A percentile compares a stretch with the other conserved stretches of the same genome.
Conservation (phyloP, 2,113 vertebrate genomes). For the Thinocorus orbignyianus region DNA sequence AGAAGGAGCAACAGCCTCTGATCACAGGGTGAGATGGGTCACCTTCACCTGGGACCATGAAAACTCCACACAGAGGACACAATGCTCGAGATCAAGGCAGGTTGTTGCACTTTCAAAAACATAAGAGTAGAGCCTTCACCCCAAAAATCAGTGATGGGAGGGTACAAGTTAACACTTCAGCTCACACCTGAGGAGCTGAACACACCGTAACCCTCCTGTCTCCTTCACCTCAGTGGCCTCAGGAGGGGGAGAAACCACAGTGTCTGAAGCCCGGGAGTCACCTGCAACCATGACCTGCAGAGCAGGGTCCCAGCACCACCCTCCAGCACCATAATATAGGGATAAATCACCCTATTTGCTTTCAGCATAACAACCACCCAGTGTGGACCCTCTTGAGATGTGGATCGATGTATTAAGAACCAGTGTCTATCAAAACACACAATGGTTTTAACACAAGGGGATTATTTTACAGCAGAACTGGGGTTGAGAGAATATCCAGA, state of each 20-base stretch:
- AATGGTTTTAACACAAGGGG: not conserved
- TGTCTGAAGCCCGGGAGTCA: not conserved
- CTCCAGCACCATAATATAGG: not conserved
- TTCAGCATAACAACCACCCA: not conserved
- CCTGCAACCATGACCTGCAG: too few relatives aligned
- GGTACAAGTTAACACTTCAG: not conserved
- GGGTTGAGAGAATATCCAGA: not conserved
- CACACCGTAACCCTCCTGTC: not conserved
- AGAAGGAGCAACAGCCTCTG: not conserved
- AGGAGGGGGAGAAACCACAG: not conserved
- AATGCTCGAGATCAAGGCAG: not conserved
- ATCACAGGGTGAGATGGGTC: not conserved
- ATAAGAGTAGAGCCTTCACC: not conserved
- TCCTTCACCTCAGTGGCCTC: not conserved
- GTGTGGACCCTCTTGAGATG: fast-evolving
- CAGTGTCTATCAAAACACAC: fast-evolving
- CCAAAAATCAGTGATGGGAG: not conserved
- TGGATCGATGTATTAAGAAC: fast-evolving
- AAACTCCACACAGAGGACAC: not conserved
- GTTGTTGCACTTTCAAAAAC: not conserved
- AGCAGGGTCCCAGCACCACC: not conserved
- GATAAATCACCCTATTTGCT: not conserved
- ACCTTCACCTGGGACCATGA: not conserved
- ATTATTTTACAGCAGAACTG: not conserved
- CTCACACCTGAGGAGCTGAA: not conserved